These are phyloP conservation scores for Myanophis thanlyinensis DNA, from an alignment of 2,113 vertebrate species.

Conservation along the genomic window DNA sequence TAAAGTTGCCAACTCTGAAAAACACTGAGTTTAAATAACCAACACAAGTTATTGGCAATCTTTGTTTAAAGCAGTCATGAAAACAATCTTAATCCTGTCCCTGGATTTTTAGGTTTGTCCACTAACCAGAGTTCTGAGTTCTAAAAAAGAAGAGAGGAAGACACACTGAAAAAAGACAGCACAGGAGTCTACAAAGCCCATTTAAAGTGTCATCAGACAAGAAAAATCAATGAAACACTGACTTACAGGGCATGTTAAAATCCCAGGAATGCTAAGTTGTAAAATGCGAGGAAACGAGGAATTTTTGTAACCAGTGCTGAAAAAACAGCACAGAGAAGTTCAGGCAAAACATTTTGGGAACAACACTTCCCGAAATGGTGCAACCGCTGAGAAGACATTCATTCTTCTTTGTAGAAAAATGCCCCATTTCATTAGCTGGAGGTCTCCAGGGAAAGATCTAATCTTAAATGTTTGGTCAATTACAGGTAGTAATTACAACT, in stretches of 20 bases:
- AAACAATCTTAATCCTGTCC: neutral
- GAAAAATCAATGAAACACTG: neutral
- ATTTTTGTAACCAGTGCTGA: neutral
- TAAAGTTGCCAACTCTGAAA: neutral
- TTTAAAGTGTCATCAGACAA: neutral
- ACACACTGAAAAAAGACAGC: neutral
- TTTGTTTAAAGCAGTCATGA: neutral
- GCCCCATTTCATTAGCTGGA: neutral
- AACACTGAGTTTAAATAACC: neutral
- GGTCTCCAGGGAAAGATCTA: neutral
- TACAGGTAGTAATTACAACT: neutral
- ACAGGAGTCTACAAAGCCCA: neutral
- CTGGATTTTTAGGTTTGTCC: neutral
- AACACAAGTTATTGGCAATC: neutral
- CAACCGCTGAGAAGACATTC: neutral
- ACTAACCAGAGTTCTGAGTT: neutral
- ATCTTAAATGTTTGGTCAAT: neutral
- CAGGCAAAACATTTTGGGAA: neutral
- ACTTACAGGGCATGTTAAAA: neutral
- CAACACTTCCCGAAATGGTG: neutral
- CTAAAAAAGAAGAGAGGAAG: neutral
- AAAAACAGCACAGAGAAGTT: neutral
- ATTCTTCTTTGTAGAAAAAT: neutral
- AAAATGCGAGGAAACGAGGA: neutral
- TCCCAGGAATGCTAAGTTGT: neutral